Conservation (phyloP, 2,888 invertebrate species). For the Diploptera punctata region DNA sequence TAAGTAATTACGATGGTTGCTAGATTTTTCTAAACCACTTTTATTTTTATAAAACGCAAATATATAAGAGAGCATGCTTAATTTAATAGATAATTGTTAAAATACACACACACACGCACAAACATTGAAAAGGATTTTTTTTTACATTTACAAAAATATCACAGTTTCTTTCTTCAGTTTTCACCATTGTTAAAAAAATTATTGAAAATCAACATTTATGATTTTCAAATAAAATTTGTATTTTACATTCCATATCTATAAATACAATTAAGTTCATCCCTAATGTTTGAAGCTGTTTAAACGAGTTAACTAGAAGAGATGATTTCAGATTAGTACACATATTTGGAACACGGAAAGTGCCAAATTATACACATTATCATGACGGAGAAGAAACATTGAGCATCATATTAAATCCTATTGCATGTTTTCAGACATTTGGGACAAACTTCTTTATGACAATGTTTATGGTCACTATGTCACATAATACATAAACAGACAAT, state of each 20-base stretch:
- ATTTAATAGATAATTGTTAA: constrained; percentile 23
- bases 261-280: background rate
- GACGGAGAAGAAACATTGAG: background rate
- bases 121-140: constrained; percentile 28
- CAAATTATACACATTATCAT: no score
- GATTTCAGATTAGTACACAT: no score
- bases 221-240: constrained; percentile 17
- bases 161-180: constrained; percentile 36
- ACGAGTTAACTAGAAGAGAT: no score
- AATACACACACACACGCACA: constrained; percentile 29
- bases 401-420: no score
- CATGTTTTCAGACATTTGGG: constrained; percentile 14
- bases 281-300: background rate
- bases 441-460: constrained; percentile 17
- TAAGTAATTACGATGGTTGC: background rate
- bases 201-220: constrained; percentile 18
- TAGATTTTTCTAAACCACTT: constrained; percentile 2
- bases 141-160: constrained; percentile 40
- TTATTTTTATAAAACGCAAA: constrained; percentile 21
- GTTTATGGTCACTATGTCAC: constrained; percentile 7
- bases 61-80: constrained; percentile 27
- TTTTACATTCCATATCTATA: constrained; percentile 5
- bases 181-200: constrained; percentile 13
- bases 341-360: no score
- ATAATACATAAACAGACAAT: background rate